Base-by-base conservation (phyloP, 2,797 vertebrate species). In the Neostethus bicornis region DNA sequence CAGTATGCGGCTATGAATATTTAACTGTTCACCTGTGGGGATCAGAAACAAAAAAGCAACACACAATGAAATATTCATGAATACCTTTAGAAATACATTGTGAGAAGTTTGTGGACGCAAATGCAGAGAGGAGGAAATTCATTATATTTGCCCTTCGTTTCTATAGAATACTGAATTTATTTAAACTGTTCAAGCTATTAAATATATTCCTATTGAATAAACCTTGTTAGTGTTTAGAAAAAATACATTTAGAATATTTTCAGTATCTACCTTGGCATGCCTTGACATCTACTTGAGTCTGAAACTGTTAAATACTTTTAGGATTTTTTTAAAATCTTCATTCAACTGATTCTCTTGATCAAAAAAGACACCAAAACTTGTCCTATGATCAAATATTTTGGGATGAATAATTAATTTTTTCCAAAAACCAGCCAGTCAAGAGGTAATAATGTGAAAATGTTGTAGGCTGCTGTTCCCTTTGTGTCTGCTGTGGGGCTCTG, bases 401-500 rank as follows among this genome's bases (percentile, higher is more conserved):
- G 53, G 17, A 56, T 48, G 32, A 59, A 70, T 9, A 47, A 20
- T 16, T 31, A 53, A 51, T 8, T 29, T 14, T 51, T 38, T 34
- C 29, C 19, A 31, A 43, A 51, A 69, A 12, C 14, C 0, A 6
- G 28, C 13, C 12, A 49, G 29, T 34, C 11, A 11, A 24, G 29
- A 60, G 66, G 35, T 34, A 74, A 20, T 35, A 46, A 43, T 34
- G 42, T 42, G 54, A 80, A 51, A 53, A 55, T 67, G 68, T 9
- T 53, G 25, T 19, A 51, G 58, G 78, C 85, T 92, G 91, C 89
- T 89, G 78, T 92, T 90, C 91, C 90, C 56, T 54, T 37, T 64
- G 13, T 75, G 77, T 86, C 91, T 91, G 91, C 90, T 92, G 87
- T 89, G 91, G 86, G 91, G 88, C 91, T 91, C 91, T 92, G 87